Conservation (phyloP, 2,113 vertebrate species). For the Bos taurus region DNA sequence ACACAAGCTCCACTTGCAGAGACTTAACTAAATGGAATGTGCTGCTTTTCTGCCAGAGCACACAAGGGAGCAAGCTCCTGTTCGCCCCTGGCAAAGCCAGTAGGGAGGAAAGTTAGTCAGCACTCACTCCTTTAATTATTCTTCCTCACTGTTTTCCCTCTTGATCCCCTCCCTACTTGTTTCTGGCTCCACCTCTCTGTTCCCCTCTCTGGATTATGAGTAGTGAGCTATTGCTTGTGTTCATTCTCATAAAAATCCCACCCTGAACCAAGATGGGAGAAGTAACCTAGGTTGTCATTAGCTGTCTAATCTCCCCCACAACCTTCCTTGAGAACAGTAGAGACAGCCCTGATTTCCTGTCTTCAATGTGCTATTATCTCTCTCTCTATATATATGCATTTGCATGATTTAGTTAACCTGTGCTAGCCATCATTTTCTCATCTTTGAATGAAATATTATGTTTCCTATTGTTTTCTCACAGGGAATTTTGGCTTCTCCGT, state of each 20-base stretch:
- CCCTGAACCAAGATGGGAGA: neutral
- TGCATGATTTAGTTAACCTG: neutral
- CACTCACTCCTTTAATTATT: neutral
- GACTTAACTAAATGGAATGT: neutral
- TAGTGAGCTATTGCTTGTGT: neutral
- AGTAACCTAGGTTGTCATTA: neutral
- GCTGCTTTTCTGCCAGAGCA: neutral
- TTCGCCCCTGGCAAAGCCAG: neutral
- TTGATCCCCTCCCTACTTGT: neutral
- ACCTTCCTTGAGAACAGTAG: neutral
- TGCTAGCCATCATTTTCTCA: neutral
- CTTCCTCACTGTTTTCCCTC: neutral
- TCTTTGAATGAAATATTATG: neutral
- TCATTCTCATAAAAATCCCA: neutral
- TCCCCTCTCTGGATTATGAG: neutral
- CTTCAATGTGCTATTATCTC: neutral
- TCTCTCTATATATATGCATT: neutral
- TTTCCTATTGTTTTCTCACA: neutral
- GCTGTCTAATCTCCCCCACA: neutral
- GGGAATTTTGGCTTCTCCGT: neutral
- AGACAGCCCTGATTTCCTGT: neutral
- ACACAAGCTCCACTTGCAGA: neutral
- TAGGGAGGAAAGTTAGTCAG: neutral
- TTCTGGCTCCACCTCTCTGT: neutral
- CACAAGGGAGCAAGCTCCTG: neutral